These are phyloP conservation scores for Mus musculus DNA, from an alignment of 2,113 vertebrate species.

Conservation along the genomic window DNA sequence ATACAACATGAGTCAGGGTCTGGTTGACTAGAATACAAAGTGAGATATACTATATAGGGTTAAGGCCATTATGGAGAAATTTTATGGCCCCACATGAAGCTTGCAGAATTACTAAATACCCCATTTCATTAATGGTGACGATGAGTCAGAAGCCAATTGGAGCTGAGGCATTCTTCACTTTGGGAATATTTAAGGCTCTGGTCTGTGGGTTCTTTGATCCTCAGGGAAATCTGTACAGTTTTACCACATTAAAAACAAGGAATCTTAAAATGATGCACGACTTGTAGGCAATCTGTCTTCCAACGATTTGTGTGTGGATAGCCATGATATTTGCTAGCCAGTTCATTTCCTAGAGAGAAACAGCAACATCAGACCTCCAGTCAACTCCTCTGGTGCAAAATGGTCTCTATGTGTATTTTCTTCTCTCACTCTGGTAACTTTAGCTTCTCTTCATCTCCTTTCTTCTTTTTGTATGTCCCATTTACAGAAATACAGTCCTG, in stretches of 20 bases:
- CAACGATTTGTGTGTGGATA: not conserved
- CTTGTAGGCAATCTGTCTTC: not conserved
- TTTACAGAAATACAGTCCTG: not conserved
- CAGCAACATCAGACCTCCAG: not conserved
- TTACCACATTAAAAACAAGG: not conserved
- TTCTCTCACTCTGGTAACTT: not conserved
- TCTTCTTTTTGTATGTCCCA: not conserved
- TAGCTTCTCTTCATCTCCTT: not conserved
- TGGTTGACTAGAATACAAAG: not conserved
- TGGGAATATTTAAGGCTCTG: not conserved
- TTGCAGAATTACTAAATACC: not conserved
- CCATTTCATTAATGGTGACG: not conserved
- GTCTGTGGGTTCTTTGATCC: not conserved
- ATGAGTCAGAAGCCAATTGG: not conserved
- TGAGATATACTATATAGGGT: not conserved
- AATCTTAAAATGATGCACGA: not conserved
- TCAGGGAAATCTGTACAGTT: not conserved
- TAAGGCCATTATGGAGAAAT: not conserved
- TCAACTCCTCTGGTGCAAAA: not conserved
- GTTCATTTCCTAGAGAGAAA: not conserved
- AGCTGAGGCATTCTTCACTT: not conserved
- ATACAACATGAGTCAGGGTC: not conserved
- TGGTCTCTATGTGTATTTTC: not conserved
- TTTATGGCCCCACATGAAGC: not conserved
- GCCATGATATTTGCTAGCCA: not conserved